phyloP scores from a whole-genome alignment of 1,140 invertebrate genomes.

The Camponotus vicinus region DNA sequence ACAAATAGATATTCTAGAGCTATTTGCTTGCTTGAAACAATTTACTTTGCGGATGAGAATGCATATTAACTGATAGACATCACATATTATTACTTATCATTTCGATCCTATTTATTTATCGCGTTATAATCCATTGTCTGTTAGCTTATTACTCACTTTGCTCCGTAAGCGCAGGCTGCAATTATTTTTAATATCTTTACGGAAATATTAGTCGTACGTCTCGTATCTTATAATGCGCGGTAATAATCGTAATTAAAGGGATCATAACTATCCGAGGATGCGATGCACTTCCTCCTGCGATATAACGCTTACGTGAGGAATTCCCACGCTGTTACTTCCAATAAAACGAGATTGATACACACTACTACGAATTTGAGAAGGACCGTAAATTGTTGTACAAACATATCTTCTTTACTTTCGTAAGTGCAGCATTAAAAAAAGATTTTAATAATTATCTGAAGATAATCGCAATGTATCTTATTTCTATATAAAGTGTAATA shows the following conservation, averaged over 20 bases:
- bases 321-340: slow-evolving; percentile 41
- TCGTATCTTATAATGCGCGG: slow-evolving; percentile 33
- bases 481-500: neutral
- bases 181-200: slow-evolving; percentile 51
- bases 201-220: slow-evolving; percentile 49
- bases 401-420: neutral
- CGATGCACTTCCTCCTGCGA: slow-evolving; percentile 30
- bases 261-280: slow-evolving; percentile 7
- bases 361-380: slow-evolving; percentile 9
- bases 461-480: slow-evolving; percentile 1
- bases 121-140: neutral
- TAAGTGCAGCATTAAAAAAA: neutral
- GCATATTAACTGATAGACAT: neutral
- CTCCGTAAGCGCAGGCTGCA: slow-evolving; percentile 14
- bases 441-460: neutral
- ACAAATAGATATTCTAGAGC: no score
- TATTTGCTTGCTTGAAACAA: no score
- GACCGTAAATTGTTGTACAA: no score
- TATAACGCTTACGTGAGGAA: neutral
- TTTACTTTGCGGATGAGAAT: no score
- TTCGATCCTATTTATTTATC: slow-evolving; percentile 18
- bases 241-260: slow-evolving; percentile 60
- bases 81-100: slow-evolving; percentile 28
- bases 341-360: slow-evolving; percentile 45
- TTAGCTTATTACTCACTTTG: slow-evolving; percentile 19